phyloP scores from a whole-genome alignment of 2,888 invertebrate genomes.

The Macrophya alboannulata region DNA sequence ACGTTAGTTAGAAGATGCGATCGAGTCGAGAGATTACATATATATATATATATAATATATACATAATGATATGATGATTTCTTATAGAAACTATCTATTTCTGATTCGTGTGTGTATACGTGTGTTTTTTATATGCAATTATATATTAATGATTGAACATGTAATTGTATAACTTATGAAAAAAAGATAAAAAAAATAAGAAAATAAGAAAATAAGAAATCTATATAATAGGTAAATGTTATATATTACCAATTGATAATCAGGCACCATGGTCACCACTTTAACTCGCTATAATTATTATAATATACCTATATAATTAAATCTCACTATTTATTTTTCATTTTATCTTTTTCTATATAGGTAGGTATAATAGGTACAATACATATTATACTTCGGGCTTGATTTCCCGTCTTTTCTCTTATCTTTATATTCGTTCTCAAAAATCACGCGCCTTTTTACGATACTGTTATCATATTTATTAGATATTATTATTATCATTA shows the following conservation, averaged over 20 bases:
- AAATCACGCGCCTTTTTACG: constrained; percentile 3
- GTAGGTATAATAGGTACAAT: not conserved
- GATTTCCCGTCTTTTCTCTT: not conserved
- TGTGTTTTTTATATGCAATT: constrained; percentile 65
- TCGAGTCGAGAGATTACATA: constrained; percentile 60
- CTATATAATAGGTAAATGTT: constrained; percentile 8
- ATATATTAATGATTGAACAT: constrained; percentile 31
- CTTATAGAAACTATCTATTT: constrained; percentile 69
- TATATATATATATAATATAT: constrained; percentile 57
- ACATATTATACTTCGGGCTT: not conserved
- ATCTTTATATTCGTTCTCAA: not conserved
- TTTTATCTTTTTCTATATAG: constrained; percentile 56
- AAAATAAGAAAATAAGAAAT: not conserved
- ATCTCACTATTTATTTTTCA: not conserved
- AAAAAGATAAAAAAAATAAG: not conserved
- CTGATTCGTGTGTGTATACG: constrained; percentile 72
- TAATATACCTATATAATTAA: not conserved
- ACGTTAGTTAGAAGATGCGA: constrained; percentile 42
- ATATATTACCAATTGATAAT: not conserved
- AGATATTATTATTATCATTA: constrained; percentile 11
- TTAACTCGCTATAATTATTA: constrained; percentile 6
- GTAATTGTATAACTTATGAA: constrained; percentile 38
- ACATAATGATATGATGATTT: constrained; percentile 32
- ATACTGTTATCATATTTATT: not conserved
- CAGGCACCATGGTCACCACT: constrained; percentile 9